These are phyloP conservation scores for Escarpia spicata DNA, from an alignment of 2,888 invertebrate species.

Conservation along the genomic window DNA sequence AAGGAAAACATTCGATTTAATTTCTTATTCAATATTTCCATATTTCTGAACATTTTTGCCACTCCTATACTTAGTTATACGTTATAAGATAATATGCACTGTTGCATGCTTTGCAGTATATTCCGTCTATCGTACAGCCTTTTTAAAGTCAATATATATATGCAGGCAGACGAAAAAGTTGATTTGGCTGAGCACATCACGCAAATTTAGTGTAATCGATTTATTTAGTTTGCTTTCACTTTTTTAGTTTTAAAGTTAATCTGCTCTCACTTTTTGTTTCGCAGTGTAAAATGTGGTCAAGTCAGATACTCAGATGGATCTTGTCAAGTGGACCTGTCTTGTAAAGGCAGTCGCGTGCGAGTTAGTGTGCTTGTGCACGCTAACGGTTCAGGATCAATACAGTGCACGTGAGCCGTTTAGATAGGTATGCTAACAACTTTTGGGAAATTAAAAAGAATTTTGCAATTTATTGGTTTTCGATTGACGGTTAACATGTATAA, in stretches of 20 bases:
- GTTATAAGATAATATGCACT: too few relatives aligned
- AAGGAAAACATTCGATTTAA: too few relatives aligned
- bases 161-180: not conserved
- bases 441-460: not conserved
- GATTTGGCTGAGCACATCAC: not conserved
- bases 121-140: too few relatives aligned
- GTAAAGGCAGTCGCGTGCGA: not conserved
- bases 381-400: not conserved
- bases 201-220: not conserved
- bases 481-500: not conserved
- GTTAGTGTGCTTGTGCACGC: not conserved
- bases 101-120: too few relatives aligned
- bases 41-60: too few relatives aligned
- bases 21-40: too few relatives aligned
- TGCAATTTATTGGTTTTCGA: not conserved
- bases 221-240: not conserved
- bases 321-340: not conserved
- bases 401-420: not conserved
- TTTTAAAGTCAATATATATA: not conserved
- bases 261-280: not conserved
- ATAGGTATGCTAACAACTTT: not conserved
- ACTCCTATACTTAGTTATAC: too few relatives aligned
- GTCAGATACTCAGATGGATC: not conserved
- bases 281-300: not conserved
- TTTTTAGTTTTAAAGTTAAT: not conserved